Conservation (phyloP, 1,140 invertebrate genomes). For the Bombus impatiens region DNA sequence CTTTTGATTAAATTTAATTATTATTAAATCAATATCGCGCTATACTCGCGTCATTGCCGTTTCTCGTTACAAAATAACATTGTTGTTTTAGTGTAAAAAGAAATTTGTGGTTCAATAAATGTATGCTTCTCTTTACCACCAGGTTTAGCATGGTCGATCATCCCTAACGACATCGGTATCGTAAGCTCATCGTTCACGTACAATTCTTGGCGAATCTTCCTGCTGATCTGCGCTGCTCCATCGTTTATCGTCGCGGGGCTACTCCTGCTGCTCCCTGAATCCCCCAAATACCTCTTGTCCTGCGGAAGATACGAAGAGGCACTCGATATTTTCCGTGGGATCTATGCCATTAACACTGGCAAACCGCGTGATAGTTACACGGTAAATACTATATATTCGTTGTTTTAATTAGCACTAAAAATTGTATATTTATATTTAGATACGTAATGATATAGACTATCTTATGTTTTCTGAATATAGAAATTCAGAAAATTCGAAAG, state of each 20-base stretch:
- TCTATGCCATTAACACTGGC: constrained; percentile 91
- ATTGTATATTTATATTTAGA: too few species aligned
- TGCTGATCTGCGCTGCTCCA: constrained; percentile 92
- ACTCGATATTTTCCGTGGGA: constrained; percentile 89
- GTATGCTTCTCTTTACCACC: constrained; percentile 18
- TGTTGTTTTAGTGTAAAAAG: too few species aligned
- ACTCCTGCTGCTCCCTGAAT: constrained; percentile 94
- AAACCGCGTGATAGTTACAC: constrained; percentile 88
- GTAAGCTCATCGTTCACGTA: constrained; percentile 87
- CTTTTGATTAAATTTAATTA: background rate
- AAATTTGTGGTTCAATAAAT: background rate
- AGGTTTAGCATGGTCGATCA: constrained; percentile 94
- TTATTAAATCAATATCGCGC: too few species aligned
- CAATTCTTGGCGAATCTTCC: constrained; percentile 96
- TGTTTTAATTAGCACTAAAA: too few species aligned
- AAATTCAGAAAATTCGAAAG: too few species aligned
- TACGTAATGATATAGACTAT: too few species aligned
- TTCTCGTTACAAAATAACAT: too few species aligned
- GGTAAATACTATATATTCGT: constrained; percentile 72
- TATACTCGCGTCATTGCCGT: too few species aligned
- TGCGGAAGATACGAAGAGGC: constrained; percentile 90
- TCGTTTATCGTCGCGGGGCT: constrained; percentile 92
- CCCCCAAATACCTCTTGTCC: constrained; percentile 93
- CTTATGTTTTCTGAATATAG: too few species aligned
- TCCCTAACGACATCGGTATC: constrained; percentile 89